Evolutionary conservation across 2,888 invertebrate genomes (phyloP), one percentile per base, ranked within the genome.

Genomic region (Lysandra bellargus): DNA sequence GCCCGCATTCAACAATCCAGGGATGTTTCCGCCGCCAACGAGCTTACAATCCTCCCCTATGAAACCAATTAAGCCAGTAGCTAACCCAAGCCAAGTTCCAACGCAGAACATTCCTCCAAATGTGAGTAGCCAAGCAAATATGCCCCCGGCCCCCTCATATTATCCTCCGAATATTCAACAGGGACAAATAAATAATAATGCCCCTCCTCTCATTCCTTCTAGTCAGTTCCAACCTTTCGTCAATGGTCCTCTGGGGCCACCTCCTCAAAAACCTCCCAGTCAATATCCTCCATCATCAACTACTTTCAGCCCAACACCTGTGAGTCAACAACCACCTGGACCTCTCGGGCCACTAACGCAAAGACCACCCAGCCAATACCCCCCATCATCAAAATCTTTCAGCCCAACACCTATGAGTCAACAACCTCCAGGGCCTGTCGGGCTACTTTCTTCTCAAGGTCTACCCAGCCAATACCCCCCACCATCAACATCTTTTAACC

Each of bases 1-100:
- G 60, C 94, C 94, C 81, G 92, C 92, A 72, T 94, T 94, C 82
- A 94, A 93, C 83, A 90, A 91, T 79, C 86, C 93, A 76, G 92
- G 89, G 79, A 86, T 90, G 82, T 83, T 89, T 82, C 86, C 89
- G 53, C 86, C 87, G 79, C 83, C 85, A 78, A 84, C 85, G 60
- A 88, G 87, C 33, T 81, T 88, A 64, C 91, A 90, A 40, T 88
- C 89, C 75, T 91, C 92, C 78, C 90, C 92, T 44, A 83, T 90
- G 79, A 85, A 85, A 81, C 86, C 85, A 49, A 80, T 83, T 23
- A 87, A 86, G 80, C 83, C 86, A 57, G 78, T 82, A 74, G 72
- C 23, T 78, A 79, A 75, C 82, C 81, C 86, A 79, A 89, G 86
- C 82, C 86, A 85, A 82, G 85, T 83, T 79, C 84, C 87, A 60